Evolutionary conservation across 1,140 invertebrate genomes (phyloP).

Genomic region (Cardiocondyla obscurior): DNA sequence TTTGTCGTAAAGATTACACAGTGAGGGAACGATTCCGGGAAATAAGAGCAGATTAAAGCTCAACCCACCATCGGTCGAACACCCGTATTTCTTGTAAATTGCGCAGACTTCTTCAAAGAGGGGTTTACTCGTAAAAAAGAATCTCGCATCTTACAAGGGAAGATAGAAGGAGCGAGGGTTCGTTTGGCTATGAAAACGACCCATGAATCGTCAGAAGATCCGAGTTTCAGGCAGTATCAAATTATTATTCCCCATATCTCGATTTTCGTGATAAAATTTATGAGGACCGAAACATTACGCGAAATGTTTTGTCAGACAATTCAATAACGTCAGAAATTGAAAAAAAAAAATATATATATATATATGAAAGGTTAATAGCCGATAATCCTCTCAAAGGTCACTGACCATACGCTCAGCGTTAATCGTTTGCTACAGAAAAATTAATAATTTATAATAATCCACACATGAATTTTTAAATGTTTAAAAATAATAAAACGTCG

Average conservation of each 20-base stretch:
- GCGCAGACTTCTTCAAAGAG: slow-evolving; percentile 11
- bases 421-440: too few species aligned
- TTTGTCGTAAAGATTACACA: slow-evolving; percentile 51
- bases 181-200: slow-evolving; percentile 3
- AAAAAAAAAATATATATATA: too few species aligned
- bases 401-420: too few species aligned
- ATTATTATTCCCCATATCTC: slow-evolving; percentile 33
- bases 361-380: not conserved
- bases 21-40: slow-evolving; percentile 42
- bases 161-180: not conserved
- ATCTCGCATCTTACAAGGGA: not conserved
- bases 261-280: not conserved
- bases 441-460: not conserved
- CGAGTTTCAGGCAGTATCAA: not conserved
- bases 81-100: slow-evolving; percentile 57
- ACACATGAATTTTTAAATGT: not conserved
- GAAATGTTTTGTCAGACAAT: slow-evolving; percentile 4
- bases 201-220: not conserved
- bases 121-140: not conserved
- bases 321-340: not conserved
- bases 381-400: not conserved
- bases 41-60: slow-evolving; percentile 61
- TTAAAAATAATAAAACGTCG: not conserved
- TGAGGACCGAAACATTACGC: not conserved
- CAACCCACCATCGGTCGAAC: slow-evolving; percentile 17